Conservation (phyloP, 1,140 invertebrate species). For the Melanaphis sacchari region DNA sequence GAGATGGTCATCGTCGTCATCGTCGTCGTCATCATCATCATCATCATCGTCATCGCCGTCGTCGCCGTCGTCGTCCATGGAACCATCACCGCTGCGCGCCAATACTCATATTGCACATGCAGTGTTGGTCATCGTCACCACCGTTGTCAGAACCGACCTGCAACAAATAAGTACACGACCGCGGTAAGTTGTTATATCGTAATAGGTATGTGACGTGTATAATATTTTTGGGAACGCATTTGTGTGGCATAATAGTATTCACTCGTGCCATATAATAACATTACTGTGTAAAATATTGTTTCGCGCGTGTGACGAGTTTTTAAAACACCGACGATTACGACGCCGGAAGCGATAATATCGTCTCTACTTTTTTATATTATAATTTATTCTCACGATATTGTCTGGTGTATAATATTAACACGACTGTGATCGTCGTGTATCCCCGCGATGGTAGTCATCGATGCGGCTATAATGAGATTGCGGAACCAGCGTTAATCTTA, state of each 20-base stretch:
- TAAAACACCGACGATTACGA: not conserved
- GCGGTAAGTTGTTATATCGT: too few relatives aligned
- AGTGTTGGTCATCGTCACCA: not conserved
- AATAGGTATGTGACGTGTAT: too few relatives aligned
- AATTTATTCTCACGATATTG: not conserved
- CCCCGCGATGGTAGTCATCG: not conserved
- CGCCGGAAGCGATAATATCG: not conserved
- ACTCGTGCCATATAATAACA: too few relatives aligned
- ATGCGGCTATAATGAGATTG: conserved; percentile 34
- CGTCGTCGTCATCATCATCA: conserved; percentile 43
- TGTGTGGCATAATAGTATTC: not conserved
- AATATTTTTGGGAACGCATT: not conserved
- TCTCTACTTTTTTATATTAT: not conserved
- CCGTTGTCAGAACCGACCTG: not conserved
- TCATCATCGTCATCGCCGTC: conserved; percentile 39
- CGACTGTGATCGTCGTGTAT: not conserved
- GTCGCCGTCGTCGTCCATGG: conserved; percentile 3
- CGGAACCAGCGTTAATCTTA: conserved; percentile 22
- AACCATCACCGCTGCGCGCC: conserved; percentile 7
- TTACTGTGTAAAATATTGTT: too few relatives aligned
- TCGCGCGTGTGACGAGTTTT: too few relatives aligned
- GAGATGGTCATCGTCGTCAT: conserved; percentile 40
- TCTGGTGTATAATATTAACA: not conserved
- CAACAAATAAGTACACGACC: not conserved
- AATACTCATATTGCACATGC: not conserved